phyloP scores from a whole-genome alignment of 2,888 invertebrate genomes.

The Leptinotarsa haldemani region DNA sequence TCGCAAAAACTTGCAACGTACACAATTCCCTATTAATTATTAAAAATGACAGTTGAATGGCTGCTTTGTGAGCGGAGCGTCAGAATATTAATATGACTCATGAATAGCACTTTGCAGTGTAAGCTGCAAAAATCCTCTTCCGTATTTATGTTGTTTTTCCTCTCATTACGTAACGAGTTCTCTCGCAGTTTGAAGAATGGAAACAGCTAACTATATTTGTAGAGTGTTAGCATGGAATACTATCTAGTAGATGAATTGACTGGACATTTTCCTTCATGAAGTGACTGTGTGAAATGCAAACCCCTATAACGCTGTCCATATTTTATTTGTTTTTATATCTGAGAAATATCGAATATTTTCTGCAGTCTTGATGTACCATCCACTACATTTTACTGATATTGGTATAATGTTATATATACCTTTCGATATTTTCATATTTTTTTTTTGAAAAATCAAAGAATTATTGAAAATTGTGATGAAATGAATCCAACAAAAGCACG shows the following conservation, averaged over 20 bases:
- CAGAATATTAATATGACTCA: conserved; percentile 22
- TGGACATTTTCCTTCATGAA: background rate
- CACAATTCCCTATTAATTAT: conserved; percentile 21
- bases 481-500: too few species aligned
- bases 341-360: too few species aligned
- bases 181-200: background rate
- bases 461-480: too few species aligned
- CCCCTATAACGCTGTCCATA: too few species aligned
- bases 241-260: background rate
- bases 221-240: background rate
- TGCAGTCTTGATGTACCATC: too few species aligned
- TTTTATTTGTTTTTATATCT: too few species aligned
- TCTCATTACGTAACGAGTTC: conserved; percentile 7
- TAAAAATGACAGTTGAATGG: conserved; percentile 22
- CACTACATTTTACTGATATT: too few species aligned
- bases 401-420: too few species aligned
- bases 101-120: conserved; percentile 15
- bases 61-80: conserved; percentile 17
- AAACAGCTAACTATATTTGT: background rate
- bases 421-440: too few species aligned
- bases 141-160: conserved; percentile 1
- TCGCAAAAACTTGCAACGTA: conserved; percentile 19
- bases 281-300: too few species aligned
- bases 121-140: conserved; percentile 8
- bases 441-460: too few species aligned